These are phyloP conservation scores for Trachelipus rathkii DNA, from an alignment of 1,140 invertebrate species.

Conservation along the genomic window DNA sequence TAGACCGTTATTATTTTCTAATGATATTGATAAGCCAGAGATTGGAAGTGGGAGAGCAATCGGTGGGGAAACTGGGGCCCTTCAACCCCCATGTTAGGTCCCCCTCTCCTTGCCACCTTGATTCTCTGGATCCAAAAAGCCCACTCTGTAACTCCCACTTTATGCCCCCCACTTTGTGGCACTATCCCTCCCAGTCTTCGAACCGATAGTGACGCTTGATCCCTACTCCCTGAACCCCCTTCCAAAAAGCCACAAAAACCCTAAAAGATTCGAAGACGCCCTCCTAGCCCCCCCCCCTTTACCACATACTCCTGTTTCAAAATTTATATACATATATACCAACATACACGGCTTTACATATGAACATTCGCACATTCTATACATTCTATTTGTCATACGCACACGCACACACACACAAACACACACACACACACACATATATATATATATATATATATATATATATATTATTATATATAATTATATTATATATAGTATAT, in stretches of 20 bases:
- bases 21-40: slow-evolving; percentile 20
- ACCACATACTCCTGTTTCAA: background rate
- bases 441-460: no score
- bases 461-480: no score
- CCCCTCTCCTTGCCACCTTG: no score
- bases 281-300: background rate
- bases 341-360: background rate
- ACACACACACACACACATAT: background rate
- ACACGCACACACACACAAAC: slow-evolving; percentile 2
- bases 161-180: background rate
- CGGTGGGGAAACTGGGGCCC: background rate
- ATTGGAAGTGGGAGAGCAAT: slow-evolving; percentile 3
- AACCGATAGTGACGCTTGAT: slow-evolving; percentile 11
- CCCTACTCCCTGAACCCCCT: background rate
- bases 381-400: background rate
- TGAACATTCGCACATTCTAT: no score
- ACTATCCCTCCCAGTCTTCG: background rate
- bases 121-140: no score
- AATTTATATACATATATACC: background rate
- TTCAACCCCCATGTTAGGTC: background rate
- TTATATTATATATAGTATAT: no score
- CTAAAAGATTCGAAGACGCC: slow-evolving; percentile 3
- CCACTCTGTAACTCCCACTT: no score
- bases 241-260: slow-evolving; percentile 2
- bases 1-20: slow-evolving; percentile 11